Conservation (phyloP, 2,888 invertebrate genomes). For the Helleia helle region DNA sequence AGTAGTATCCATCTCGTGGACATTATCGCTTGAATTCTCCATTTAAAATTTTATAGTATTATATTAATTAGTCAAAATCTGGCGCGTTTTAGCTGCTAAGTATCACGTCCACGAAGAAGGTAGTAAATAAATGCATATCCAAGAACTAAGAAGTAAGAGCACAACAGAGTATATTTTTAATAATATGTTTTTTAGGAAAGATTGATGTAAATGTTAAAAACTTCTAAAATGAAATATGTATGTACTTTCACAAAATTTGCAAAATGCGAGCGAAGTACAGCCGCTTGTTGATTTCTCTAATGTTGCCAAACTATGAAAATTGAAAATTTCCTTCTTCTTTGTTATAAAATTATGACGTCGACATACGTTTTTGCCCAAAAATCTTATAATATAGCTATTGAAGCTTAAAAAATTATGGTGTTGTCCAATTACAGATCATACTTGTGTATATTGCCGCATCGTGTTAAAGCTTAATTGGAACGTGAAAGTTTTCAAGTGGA, state of each 20-base stretch:
- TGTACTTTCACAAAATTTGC: slow-evolving; percentile 23
- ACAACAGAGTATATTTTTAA: slow-evolving; percentile 3
- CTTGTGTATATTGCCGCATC: no score
- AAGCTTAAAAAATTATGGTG: no score
- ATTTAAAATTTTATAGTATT: slow-evolving; percentile 29
- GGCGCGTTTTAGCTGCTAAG: slow-evolving; percentile 49
- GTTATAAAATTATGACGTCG: no score
- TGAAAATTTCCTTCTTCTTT: not conserved
- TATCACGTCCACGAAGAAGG: slow-evolving; percentile 40
- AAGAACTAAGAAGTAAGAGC: slow-evolving; percentile 15
- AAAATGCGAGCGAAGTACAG: slow-evolving; percentile 28
- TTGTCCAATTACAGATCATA: no score
- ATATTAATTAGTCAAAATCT: slow-evolving; percentile 36
- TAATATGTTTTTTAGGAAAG: not conserved
- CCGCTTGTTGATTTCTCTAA: slow-evolving; percentile 62
- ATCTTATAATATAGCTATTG: no score
- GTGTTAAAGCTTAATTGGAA: no score
- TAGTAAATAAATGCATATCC: slow-evolving; percentile 37
- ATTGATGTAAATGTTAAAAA: slow-evolving; percentile 13
- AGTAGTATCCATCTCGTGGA: slow-evolving; percentile 31
- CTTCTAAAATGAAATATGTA: slow-evolving; percentile 15
- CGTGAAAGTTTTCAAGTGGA: no score
- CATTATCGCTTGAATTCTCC: slow-evolving; percentile 39
- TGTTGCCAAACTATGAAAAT: slow-evolving; percentile 32
- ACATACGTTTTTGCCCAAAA: no score